Conservation (phyloP, 2,888 invertebrate genomes). For the Bimastos eiseni region DNA sequence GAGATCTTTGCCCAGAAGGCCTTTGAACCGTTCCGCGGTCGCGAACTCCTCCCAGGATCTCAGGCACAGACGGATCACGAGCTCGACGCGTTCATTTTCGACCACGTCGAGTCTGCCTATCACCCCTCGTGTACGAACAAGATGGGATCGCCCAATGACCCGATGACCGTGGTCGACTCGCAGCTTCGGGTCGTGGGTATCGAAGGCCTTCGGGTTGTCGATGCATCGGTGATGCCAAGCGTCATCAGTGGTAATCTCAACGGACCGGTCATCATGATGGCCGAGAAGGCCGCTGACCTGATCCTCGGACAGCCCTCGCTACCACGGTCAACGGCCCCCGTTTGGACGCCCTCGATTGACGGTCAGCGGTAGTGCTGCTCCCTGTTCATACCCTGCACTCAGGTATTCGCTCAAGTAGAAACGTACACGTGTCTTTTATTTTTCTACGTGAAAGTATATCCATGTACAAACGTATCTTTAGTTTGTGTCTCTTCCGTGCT, state of each 20-base stretch:
- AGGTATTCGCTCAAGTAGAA: not conserved
- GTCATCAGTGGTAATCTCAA: slow-evolving; percentile 77
- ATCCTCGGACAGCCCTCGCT: slow-evolving; percentile 59
- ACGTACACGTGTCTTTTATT: not conserved
- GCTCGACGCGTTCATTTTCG: slow-evolving; percentile 59
- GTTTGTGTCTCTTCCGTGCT: not conserved
- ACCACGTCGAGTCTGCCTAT: slow-evolving; percentile 69
- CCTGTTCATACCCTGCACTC: not conserved
- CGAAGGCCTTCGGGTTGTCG: slow-evolving; percentile 73
- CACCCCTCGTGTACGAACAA: slow-evolving; percentile 80
- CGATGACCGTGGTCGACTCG: slow-evolving; percentile 72
- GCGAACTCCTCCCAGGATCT: slow-evolving; percentile 40
- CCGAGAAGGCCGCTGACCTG: slow-evolving; percentile 65
- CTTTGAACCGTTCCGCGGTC: slow-evolving; percentile 55
- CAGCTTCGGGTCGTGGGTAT: slow-evolving; percentile 65
- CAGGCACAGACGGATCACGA: slow-evolving; percentile 52
- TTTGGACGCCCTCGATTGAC: slow-evolving; percentile 50
- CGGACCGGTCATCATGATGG: slow-evolving; percentile 65
- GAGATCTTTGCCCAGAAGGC: slow-evolving; percentile 60
- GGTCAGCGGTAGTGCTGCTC: not conserved
- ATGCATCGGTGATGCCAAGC: slow-evolving; percentile 79
- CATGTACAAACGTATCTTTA: not conserved
- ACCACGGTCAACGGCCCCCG: slow-evolving; percentile 54
- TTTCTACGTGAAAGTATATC: not conserved
- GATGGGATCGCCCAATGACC: slow-evolving; percentile 68